Conservation (phyloP, 2,113 vertebrate species). For the Spilogale gracilis region DNA sequence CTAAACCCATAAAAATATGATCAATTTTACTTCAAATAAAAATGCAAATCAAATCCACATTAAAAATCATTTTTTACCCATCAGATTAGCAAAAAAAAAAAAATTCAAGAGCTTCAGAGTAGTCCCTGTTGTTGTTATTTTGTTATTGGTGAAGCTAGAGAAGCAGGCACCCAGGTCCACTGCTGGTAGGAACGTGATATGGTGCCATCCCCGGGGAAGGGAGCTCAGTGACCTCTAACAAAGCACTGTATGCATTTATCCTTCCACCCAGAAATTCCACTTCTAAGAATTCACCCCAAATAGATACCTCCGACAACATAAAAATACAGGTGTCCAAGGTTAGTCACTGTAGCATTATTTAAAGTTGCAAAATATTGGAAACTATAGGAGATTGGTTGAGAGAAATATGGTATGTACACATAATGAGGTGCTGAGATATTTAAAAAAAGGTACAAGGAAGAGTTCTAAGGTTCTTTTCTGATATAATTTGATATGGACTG, state of each 20-base stretch:
- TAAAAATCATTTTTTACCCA: neutral
- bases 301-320: neutral
- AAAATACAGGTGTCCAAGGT: neutral
- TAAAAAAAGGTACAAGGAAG: neutral
- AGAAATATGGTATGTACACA: neutral
- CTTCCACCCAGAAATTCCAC: neutral
- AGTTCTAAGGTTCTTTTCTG: neutral
- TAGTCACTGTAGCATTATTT: neutral
- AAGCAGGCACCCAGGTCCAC: neutral
- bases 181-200: neutral
- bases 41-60: neutral
- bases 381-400: neutral
- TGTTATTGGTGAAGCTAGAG: neutral
- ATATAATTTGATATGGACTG: neutral
- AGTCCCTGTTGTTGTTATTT: neutral
- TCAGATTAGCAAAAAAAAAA: neutral
- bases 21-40: neutral
- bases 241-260: neutral
- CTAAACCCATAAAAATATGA: conserved; percentile 5
- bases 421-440: neutral
- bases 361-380: neutral
- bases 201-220: fast-evolving
- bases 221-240: neutral
- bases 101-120: neutral
- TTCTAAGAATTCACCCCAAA: neutral